phyloP scores from a whole-genome alignment of 2,113 vertebrate genomes.

The Phoenicopterus ruber region DNA sequence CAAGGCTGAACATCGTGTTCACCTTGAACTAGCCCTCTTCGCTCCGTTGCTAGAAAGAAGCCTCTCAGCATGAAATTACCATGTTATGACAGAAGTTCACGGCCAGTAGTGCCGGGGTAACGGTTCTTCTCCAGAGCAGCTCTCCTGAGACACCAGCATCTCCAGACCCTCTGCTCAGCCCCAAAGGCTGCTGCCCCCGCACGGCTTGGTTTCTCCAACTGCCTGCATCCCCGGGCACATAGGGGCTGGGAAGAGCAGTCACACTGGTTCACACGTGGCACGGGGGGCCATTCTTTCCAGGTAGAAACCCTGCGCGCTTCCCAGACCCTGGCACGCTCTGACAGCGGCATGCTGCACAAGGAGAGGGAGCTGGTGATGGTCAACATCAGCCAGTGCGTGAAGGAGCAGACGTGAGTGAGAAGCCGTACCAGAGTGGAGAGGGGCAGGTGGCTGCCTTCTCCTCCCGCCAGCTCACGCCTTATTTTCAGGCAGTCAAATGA shows the following conservation, averaged over 20 bases:
- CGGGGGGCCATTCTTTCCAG: background rate
- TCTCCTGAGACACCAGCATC: background rate
- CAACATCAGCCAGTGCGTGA: constrained; percentile 71
- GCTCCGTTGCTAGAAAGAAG: constrained; percentile 13
- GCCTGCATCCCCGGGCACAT: background rate
- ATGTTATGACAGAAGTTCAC: constrained; percentile 28
- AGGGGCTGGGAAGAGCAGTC: background rate
- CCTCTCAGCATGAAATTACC: constrained; percentile 14
- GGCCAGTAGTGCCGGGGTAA: background rate
- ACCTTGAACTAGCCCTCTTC: background rate
- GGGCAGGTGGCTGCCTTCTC: background rate
- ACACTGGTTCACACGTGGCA: background rate
- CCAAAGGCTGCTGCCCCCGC: background rate
- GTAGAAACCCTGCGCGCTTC: constrained; percentile 51
- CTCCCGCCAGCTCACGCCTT: background rate
- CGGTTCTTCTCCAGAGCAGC: background rate
- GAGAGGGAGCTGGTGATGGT: constrained; percentile 74
- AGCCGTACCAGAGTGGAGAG: too few species aligned
- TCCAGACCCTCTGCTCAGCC: background rate
- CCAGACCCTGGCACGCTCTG: background rate
- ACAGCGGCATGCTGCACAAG: constrained; percentile 20
- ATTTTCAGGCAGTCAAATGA: constrained; percentile 75
- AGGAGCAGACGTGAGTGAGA: constrained; percentile 75
- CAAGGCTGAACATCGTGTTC: background rate
- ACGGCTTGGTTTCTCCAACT: background rate